Evolutionary conservation across 1,140 invertebrate species (phyloP).

Genomic region (Drosophila quadrilineata): DNA sequence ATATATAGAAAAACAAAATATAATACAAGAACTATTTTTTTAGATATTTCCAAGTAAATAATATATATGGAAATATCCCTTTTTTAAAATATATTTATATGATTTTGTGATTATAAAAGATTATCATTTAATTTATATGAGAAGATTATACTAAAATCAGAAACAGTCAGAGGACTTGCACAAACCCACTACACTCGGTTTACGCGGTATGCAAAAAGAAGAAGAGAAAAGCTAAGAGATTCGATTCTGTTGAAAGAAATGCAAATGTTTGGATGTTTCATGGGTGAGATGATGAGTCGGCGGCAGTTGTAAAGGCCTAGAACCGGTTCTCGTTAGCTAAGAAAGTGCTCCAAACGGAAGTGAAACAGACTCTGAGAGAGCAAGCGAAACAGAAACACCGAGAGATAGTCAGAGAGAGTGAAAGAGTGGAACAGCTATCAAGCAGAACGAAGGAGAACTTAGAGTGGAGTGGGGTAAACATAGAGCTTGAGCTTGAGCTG

Average conservation of each 20-base stretch:
- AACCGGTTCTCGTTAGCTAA: constrained; percentile 59
- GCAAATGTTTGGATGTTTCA: constrained; percentile 23
- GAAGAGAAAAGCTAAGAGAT: constrained; percentile 3
- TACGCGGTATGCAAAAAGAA: constrained; percentile 2
- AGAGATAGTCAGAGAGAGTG: neutral
- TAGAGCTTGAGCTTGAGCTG: no score
- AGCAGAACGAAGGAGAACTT: neutral
- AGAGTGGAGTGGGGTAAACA: no score
- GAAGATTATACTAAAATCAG: no score
- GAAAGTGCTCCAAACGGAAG: constrained; percentile 11
- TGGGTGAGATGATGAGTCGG: constrained; percentile 12
- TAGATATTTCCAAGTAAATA: no score
- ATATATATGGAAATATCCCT: no score
- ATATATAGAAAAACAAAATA: no score
- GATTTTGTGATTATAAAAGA: no score
- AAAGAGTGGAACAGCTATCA: neutral
- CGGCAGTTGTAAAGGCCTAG: constrained; percentile 52
- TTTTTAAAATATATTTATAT: no score
- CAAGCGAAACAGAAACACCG: neutral
- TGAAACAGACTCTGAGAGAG: constrained; percentile 14
- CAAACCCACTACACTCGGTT: no score
- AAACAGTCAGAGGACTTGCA: no score
- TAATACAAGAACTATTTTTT: no score
- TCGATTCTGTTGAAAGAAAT: constrained; percentile 20
- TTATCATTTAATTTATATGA: no score